A percentile compares a stretch with the other conserved stretches of the same genome.
These are phyloP conservation scores for Cyclopterus lumpus DNA, from an alignment of 2,797 vertebrate species.

Conservation along the genomic window DNA sequence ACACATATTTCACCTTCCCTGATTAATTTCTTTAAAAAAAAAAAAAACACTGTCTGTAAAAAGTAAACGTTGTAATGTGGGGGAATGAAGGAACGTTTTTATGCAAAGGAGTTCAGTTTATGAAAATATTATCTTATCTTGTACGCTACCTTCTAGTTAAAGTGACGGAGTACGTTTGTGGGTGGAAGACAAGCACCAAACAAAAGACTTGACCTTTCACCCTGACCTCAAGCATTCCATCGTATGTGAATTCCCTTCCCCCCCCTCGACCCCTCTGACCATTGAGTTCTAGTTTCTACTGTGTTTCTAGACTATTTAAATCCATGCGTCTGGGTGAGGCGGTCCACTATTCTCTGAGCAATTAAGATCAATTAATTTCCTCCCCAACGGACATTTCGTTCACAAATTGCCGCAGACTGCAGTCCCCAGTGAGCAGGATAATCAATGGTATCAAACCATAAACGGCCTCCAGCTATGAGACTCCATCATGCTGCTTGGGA, in stretches of 20 bases:
- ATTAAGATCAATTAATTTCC: conserved; percentile 68
- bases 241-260: conserved; percentile 69
- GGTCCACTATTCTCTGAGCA: conserved; percentile 57
- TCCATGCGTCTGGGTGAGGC: conserved; percentile 30
- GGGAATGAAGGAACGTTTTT: neutral
- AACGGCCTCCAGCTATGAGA: conserved; percentile 67
- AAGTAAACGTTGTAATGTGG: neutral
- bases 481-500: conserved; percentile 61
- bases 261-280: neutral
- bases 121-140: neutral
- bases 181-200: conserved; percentile 32
- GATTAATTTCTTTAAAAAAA: neutral
- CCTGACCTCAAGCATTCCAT: conserved; percentile 52
- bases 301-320: conserved; percentile 37
- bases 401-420: conserved; percentile 49
- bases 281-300: conserved; percentile 19
- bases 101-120: neutral
- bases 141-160: neutral
- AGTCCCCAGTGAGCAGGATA: conserved; percentile 58
- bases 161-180: conserved; percentile 13
- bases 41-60: neutral
- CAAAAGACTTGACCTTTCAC: conserved; percentile 76
- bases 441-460: conserved; percentile 72
- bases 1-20: neutral
- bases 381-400: conserved; percentile 38